phyloP scores from a whole-genome alignment of 2,797 vertebrate species.

The Ataeniobius toweri region DNA sequence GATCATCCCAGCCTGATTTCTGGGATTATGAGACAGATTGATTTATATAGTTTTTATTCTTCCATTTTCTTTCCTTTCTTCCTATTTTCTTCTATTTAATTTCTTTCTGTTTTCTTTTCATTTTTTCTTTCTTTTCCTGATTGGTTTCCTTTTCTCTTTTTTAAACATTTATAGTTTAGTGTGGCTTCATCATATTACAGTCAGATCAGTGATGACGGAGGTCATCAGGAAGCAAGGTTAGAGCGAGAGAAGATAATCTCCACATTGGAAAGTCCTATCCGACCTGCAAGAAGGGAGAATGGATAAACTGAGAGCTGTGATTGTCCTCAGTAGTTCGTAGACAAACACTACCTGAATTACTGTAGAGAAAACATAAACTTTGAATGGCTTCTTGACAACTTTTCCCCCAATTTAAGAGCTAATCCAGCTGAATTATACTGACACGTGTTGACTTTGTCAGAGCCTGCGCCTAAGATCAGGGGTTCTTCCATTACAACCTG shows the following conservation, averaged over 20 bases:
- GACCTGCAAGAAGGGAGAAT: not conserved
- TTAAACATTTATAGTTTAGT: not conserved
- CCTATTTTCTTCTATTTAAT: not conserved
- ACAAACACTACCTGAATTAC: conserved; percentile 17
- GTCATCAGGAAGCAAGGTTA: not conserved
- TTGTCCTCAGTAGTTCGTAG: conserved; percentile 5
- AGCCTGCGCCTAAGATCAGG: conserved; percentile 12
- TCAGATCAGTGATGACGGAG: not conserved
- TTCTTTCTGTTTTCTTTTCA: not conserved
- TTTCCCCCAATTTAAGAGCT: conserved; percentile 10
- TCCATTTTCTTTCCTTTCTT: not conserved
- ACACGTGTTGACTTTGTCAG: conserved; percentile 18
- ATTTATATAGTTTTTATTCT: not conserved
- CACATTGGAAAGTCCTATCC: not conserved
- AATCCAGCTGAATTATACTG: conserved; percentile 15
- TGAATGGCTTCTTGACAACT: conserved; percentile 12
- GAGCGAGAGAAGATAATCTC: not conserved
- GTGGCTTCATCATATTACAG: not conserved
- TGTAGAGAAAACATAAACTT: conserved; percentile 26
- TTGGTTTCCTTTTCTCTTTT: not conserved
- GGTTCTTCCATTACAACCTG: conserved; percentile 26
- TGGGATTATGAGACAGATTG: not conserved
- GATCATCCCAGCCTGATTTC: not conserved
- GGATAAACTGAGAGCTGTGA: not conserved
- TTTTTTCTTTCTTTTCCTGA: not conserved